phyloP scores from a whole-genome alignment of 2,797 vertebrate species.

The Pagetopsis macropterus region DNA sequence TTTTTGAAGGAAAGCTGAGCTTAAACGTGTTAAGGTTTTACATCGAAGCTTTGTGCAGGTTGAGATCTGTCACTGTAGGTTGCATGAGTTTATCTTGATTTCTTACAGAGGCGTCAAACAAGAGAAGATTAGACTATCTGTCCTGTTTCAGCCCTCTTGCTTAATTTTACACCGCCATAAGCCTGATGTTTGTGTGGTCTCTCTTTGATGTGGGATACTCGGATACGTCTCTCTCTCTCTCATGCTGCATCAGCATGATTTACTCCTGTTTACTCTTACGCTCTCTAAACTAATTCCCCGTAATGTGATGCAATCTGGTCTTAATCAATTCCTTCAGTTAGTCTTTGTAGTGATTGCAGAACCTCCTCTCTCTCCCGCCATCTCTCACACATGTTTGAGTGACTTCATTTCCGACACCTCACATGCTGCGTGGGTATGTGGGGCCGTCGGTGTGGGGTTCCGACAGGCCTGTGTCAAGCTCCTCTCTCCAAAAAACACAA shows the following conservation, averaged over 20 bases:
- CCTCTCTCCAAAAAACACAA: conserved; percentile 38
- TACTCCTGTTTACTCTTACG: conserved; percentile 57
- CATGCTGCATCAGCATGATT: conserved; percentile 66
- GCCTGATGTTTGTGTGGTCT: conserved; percentile 30
- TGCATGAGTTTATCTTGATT: conserved; percentile 12
- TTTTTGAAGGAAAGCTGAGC: conserved; percentile 12
- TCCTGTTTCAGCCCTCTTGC: conserved; percentile 33
- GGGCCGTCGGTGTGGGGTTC: conserved; percentile 54
- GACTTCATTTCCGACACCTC: conserved; percentile 50
- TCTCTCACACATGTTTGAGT: conserved; percentile 50
- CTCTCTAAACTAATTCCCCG: conserved; percentile 51
- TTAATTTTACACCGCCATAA: conserved; percentile 50
- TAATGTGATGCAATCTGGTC: conserved; percentile 63
- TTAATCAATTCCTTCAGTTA: conserved; percentile 61
- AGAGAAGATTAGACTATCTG: conserved; percentile 43
- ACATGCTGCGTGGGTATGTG: conserved; percentile 58
- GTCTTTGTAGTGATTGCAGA: conserved; percentile 44
- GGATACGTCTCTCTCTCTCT: conserved; percentile 17
- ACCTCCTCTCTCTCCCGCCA: conserved; percentile 7
- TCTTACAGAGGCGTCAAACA: conserved; percentile 46
- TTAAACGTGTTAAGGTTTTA: conserved; percentile 30
- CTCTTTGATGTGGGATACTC: conserved; percentile 58
- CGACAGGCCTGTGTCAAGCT: conserved; percentile 56
- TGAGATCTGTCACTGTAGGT: conserved; percentile 15
- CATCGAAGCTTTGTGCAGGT: conserved; percentile 2